Base-by-base conservation (phyloP, 2,797 vertebrate genomes). In the Coccyzus lansbergi region DNA sequence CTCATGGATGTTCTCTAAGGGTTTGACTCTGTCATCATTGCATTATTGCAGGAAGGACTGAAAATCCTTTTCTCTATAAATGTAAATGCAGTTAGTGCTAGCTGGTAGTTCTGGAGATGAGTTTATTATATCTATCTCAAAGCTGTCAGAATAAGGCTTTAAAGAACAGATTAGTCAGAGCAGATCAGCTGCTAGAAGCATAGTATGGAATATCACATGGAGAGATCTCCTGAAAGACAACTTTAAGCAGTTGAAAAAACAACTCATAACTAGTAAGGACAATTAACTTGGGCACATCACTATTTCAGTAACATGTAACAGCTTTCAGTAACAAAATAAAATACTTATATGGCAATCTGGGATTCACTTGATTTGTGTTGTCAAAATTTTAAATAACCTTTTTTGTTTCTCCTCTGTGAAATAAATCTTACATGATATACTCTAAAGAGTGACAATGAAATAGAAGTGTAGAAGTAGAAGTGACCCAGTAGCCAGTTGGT, bases 1-100 rank as follows among this genome's bases (percentile, higher is more conserved):
- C 67, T 88, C 89, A 70, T 60, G 91, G 52, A 51, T 76, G 55
- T 88, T 93, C 91, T 94, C 93, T 84, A 84, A 94, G 80, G 93
- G 91, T 76, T 91, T 91, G 80, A 92, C 77, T 87, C 56, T 87
- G 92, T 88, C 70, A 60, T 76, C 17, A 2, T 36, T 59, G 49
- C 40, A 38, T 8, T 70, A 46, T 31, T 63, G 58, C 72, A 64
- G 59, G 76, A 78, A 83, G 42, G 52, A 89, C 4, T 72, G 51
- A 58, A 95, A 93, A 78, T 51, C 55, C 55, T 16, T 88, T 86
- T 67, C 63, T 86, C 63, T 95, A 7, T 44, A 63, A 69, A 88
- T 76, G 40, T 63, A 81, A 91, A 86, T 46, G 31, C 29, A 75
- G 42, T 68, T 65, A 81, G n/a, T 16, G 14, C 56, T 78, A 77